Conservation (phyloP, 2,888 invertebrate species). For the Drosophila fungiperda region DNA sequence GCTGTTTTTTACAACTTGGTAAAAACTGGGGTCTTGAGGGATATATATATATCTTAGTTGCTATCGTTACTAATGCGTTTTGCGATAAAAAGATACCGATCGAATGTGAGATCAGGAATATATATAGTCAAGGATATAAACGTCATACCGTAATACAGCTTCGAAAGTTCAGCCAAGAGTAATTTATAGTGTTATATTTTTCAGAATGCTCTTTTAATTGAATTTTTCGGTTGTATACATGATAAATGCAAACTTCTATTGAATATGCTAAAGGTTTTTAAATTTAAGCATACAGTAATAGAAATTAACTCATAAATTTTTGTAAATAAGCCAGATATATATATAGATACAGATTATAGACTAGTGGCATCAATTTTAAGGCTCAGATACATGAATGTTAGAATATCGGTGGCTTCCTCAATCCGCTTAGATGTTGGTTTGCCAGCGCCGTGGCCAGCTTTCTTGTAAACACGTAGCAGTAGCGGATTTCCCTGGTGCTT, state of each 20-base stretch:
- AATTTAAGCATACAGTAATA: conserved; percentile 9
- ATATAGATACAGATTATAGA: conserved; percentile 64
- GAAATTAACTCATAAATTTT: conserved; percentile 13
- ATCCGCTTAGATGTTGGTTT: conserved; percentile 99
- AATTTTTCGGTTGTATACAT: conserved; percentile 1
- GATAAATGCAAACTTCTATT: conserved; percentile 32
- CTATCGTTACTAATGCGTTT: neutral
- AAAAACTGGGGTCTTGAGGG: neutral
- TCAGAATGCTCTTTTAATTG: conserved; percentile 3
- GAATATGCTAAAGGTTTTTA: conserved; percentile 9
- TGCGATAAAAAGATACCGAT: neutral
- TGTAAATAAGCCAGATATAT: conserved; percentile 14
- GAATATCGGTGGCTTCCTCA: conserved; percentile 95
- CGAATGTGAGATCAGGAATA: neutral
- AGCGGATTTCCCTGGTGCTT: conserved; percentile 92
- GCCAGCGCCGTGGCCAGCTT: conserved; percentile 98
- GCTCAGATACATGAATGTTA: conserved; percentile 86
- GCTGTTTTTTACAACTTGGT: neutral
- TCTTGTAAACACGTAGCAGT: conserved; percentile 95
- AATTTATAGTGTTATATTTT: neutral
- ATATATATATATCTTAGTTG: neutral
- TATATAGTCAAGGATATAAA: neutral
- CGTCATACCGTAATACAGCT: neutral
- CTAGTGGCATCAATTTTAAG: conserved; percentile 82
- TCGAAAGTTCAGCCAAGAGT: neutral